Percentiles rank a stretch among this genome's conserved stretches.
Evolutionary conservation across 2,113 vertebrate species (phyloP).

Genomic region (Asarcornis scutulata): DNA sequence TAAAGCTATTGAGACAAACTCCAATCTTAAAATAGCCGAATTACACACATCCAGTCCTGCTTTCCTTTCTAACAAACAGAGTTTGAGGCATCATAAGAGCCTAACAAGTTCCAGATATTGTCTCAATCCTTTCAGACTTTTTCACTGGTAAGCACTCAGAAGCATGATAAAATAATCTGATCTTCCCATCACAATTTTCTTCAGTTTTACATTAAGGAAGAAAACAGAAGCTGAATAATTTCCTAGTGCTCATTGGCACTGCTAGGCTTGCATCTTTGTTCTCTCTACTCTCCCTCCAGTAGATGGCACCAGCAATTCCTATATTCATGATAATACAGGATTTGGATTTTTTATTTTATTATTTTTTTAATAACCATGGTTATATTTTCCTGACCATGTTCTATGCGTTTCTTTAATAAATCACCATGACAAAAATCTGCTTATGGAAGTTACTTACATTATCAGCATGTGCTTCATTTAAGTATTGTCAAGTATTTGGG

Average conservation of each 20-base stretch:
- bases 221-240: no score
- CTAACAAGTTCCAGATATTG: not conserved
- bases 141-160: not conserved
- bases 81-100: not conserved
- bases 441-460: conserved; percentile 63
- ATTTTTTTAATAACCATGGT: not conserved
- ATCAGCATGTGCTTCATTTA: conserved; percentile 53
- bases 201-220: not conserved
- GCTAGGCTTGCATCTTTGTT: not conserved
- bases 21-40: not conserved
- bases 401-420: conserved; percentile 23
- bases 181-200: not conserved
- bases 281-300: conserved; percentile 41
- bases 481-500: conserved; percentile 26
- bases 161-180: not conserved
- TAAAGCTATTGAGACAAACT: not conserved
- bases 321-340: not conserved
- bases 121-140: not conserved
- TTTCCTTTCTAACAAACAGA: not conserved
- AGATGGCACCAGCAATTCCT: conserved; percentile 69
- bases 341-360: not conserved
- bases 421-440: conserved; percentile 38
- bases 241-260: not conserved
- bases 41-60: not conserved
- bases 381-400: not conserved